Percentiles rank a stretch among this genome's conserved stretches.
Conservation (phyloP, 1,140 invertebrate species). For the Drosophila orosa region DNA sequence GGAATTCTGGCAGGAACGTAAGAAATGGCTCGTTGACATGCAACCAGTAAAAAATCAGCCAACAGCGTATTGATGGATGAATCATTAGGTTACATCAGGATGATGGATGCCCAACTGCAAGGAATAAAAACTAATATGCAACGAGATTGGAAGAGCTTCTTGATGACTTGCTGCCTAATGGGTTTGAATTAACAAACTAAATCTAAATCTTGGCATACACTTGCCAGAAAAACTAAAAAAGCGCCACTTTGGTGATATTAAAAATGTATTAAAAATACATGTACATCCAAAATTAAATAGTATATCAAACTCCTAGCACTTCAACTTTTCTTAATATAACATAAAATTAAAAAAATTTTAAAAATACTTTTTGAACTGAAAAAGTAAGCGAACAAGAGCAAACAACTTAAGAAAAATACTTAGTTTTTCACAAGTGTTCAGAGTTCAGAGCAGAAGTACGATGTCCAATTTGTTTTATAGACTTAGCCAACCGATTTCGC, state of each 20-base stretch:
- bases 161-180: neutral
- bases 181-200: neutral
- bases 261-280: neutral
- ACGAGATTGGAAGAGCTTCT: neutral
- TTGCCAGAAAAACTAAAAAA: neutral
- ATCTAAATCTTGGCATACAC: neutral
- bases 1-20: slow-evolving; percentile 32
- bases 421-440: too few relatives aligned
- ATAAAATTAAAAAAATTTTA: too few relatives aligned
- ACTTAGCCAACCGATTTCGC: too few relatives aligned
- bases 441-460: too few relatives aligned
- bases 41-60: slow-evolving; percentile 23
- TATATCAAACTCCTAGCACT: too few relatives aligned
- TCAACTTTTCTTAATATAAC: neutral
- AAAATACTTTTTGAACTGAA: too few relatives aligned
- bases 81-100: slow-evolving; percentile 16
- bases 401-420: too few relatives aligned
- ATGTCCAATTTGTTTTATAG: too few relatives aligned
- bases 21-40: slow-evolving; percentile 43
- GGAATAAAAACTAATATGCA: neutral
- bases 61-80: slow-evolving; percentile 27
- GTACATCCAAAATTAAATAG: too few relatives aligned
- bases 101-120: slow-evolving; percentile 6
- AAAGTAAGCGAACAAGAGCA: too few relatives aligned
- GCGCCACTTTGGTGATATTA: neutral